A percentile compares a stretch with the other conserved stretches of the same genome.
phyloP scores from a whole-genome alignment of 2,888 invertebrate species.

The Caenorhabditis auriculariae region DNA sequence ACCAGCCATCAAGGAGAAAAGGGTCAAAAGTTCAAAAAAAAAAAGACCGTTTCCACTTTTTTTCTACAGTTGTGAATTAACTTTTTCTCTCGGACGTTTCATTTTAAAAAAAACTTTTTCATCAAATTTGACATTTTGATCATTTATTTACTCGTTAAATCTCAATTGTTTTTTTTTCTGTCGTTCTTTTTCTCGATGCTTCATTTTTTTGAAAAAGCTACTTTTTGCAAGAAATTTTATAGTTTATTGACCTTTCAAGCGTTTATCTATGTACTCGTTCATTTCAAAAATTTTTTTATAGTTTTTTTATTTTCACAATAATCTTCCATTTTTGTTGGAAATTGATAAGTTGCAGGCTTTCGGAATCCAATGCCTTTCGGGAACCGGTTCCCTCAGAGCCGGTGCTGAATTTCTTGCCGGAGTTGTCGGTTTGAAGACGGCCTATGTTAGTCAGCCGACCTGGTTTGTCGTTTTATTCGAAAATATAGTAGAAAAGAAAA shows the following conservation, averaged over 20 bases:
- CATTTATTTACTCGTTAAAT: too few species aligned
- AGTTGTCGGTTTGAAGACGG: slow-evolving; percentile 67
- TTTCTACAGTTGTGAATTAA: too few species aligned
- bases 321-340: background rate
- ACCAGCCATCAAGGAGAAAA: slow-evolving; percentile 67
- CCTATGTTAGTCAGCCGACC: slow-evolving; percentile 85
- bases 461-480: slow-evolving; percentile 75
- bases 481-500: too few species aligned
- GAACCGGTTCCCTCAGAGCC: slow-evolving; percentile 86
- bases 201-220: too few species aligned
- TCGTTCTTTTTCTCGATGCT: too few species aligned
- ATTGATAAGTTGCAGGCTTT: slow-evolving; percentile 2
- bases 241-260: too few species aligned
- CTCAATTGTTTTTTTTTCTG: too few species aligned
- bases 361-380: slow-evolving; percentile 83
- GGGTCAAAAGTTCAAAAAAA: slow-evolving; percentile 60
- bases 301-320: background rate
- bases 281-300: background rate
- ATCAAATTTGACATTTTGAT: too few species aligned
- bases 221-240: too few species aligned
- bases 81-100: too few species aligned
- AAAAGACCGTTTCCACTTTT: too few species aligned
- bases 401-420: slow-evolving; percentile 83
- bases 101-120: too few species aligned
- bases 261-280: background rate